Base-by-base conservation (phyloP, 1,140 invertebrate genomes). In the Eciton burchellii region DNA sequence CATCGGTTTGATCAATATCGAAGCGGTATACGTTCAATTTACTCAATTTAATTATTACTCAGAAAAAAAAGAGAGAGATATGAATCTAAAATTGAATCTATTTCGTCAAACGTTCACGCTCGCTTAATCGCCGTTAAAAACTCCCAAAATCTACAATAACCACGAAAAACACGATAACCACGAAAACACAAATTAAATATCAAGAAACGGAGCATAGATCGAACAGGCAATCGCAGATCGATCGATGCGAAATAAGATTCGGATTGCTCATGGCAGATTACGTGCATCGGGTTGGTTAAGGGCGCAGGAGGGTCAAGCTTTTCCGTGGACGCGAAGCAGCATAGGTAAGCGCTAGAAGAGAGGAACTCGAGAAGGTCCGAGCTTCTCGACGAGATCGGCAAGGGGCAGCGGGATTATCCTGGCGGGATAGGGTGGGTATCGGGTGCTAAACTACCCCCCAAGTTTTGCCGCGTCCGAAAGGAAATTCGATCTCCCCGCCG, bases 401-500 rank as follows among this genome's bases (percentile, higher is more conserved):
- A 65, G 73, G 35, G 19, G 47, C 59, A 45, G 21, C n/a, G 41
- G 65, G 65, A 81, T 81, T 71, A 81, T 26, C 29, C n/a, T 35
- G 35, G 49, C 59, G 66, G 74, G 60, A 63, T 43, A 68, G 76
- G 35, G 19, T 60, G 14, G 54, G 77, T 84, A 82, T 82, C 77
- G 83, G 57, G 70, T 82, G 79, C 79, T 79, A 84, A 82, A 82
- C 83, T 84, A 70, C 74, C 83, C 82, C 79, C 65, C 77, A 84
- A 84, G 83, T 84, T 84, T 84, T 77, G 76, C 60, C 79, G 66
- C 85, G 83, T 73, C 66, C 77, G 65, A 81, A 84, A 83, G 83
- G 83, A 87, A 87, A 85, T 87, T 82, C 73, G 83, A 87, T 82
- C 79, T 71, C 71, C 19, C 35, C 35, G 35, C 52, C 72, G 74